Evolutionary conservation across 1,140 invertebrate species (phyloP).

Genomic region (Meloidogyne chitwoodi): DNA sequence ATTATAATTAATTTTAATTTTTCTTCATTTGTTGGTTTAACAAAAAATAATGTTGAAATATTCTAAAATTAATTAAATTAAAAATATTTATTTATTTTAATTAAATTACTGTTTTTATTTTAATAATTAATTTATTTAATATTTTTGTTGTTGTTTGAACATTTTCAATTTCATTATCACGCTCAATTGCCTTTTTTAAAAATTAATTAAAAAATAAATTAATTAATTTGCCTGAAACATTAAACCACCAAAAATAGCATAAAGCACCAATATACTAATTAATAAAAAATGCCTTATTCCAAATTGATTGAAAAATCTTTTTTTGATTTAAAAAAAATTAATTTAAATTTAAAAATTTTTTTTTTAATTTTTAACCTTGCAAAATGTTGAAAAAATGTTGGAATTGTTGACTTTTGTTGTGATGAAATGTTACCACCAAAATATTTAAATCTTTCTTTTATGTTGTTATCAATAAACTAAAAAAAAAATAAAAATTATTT

Average conservation of each 20-base stretch:
- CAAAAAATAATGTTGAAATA: not conserved
- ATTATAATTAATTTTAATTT: slow-evolving; percentile 20
- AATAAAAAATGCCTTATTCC: slow-evolving; percentile 38
- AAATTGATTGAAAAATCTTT: slow-evolving; percentile 37
- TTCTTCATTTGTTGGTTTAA: slow-evolving; percentile 8
- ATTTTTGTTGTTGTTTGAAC: slow-evolving; percentile 22
- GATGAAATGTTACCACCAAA: not conserved
- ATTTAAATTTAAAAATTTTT: not conserved
- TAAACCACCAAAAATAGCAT: slow-evolving; percentile 24
- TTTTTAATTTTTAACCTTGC: slow-evolving; percentile 16
- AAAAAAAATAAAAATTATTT: too few species aligned
- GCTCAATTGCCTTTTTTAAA: slow-evolving; percentile 22
- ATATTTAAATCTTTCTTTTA: not conserved
- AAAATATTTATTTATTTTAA: not conserved
- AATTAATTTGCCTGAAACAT: slow-evolving; percentile 22
- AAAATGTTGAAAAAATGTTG: slow-evolving; percentile 30
- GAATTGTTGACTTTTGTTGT: slow-evolving; percentile 13
- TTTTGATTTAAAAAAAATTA: too few species aligned
- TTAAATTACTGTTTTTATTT: slow-evolving; percentile 10
- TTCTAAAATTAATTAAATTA: not conserved
- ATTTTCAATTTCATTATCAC: slow-evolving; percentile 25
- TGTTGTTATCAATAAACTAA: not conserved
- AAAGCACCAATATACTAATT: slow-evolving; percentile 23
- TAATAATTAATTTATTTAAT: slow-evolving; percentile 22
- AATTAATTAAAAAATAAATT: not conserved